Evolutionary conservation across 2,113 vertebrate genomes (phyloP).

Genomic region (Phyllopteryx taeniolatus): DNA sequence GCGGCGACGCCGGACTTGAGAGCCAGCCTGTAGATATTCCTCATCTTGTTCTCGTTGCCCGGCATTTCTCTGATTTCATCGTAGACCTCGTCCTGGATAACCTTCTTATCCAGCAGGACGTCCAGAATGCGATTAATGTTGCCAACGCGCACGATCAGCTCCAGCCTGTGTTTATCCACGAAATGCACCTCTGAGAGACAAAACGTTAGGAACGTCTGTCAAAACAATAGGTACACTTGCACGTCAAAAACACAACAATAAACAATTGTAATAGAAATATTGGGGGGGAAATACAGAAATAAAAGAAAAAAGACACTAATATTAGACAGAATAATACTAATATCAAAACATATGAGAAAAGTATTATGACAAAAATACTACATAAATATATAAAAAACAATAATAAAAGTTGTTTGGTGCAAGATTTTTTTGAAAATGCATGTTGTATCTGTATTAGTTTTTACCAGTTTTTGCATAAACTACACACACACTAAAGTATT

Average conservation of each 20-base stretch:
- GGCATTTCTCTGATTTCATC: fast-evolving
- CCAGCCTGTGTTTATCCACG: constrained; percentile 9
- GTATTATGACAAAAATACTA: too few species aligned
- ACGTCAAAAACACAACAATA: too few species aligned
- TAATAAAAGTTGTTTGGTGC: too few species aligned
- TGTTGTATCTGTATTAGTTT: too few species aligned
- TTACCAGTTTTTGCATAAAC: too few species aligned
- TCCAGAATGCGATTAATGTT: constrained; percentile 42
- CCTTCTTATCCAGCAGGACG: background rate
- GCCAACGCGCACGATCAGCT: constrained; percentile 31
- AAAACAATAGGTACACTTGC: background rate
- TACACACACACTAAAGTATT: too few species aligned
- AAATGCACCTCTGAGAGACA: constrained; percentile 31
- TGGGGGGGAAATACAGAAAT: background rate
- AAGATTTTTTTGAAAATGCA: too few species aligned
- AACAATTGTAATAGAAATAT: background rate
- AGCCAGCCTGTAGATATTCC: background rate
- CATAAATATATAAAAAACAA: too few species aligned
- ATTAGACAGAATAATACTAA: background rate
- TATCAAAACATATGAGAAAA: too few species aligned
- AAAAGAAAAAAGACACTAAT: background rate
- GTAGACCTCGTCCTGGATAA: constrained; percentile 13
- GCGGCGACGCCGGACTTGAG: background rate
- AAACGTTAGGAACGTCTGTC: background rate
- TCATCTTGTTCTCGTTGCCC: background rate